Conservation (phyloP, 1,140 invertebrate species). For the Eupristina koningsbergeri region DNA sequence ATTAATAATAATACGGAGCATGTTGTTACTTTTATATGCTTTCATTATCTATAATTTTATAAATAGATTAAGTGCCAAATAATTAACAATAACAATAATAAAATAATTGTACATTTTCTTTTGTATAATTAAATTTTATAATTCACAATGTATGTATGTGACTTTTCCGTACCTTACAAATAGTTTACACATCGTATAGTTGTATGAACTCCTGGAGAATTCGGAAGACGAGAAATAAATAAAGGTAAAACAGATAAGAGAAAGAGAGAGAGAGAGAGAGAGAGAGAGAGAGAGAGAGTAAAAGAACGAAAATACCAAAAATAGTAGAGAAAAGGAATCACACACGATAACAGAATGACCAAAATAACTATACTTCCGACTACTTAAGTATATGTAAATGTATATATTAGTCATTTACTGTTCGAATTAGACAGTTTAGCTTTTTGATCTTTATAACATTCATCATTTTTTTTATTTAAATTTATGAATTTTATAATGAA, state of each 20-base stretch:
- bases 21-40: too few species aligned
- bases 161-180: neutral
- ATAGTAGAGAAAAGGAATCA: too few species aligned
- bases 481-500: neutral
- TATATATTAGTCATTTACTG: neutral
- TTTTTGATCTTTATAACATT: neutral
- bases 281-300: neutral
- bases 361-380: slow-evolving; percentile 51
- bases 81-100: too few species aligned
- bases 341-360: too few species aligned
- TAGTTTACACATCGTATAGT: neutral
- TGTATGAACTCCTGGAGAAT: slow-evolving; percentile 25
- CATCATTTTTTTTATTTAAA: neutral
- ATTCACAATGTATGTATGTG: neutral
- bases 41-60: too few species aligned
- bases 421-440: neutral
- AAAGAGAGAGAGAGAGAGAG: neutral
- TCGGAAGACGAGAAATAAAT: neutral
- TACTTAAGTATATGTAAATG: slow-evolving; percentile 12
- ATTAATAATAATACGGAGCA: too few species aligned
- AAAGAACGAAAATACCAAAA: too few species aligned
- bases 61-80: too few species aligned
- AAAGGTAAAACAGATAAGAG: neutral
- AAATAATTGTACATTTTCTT: too few species aligned
- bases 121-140: neutral